Percentiles rank a stretch among this genome's conserved stretches.
These are phyloP conservation scores for Centropus unirufus DNA, from an alignment of 2,113 vertebrate species.

Conservation along the genomic window DNA sequence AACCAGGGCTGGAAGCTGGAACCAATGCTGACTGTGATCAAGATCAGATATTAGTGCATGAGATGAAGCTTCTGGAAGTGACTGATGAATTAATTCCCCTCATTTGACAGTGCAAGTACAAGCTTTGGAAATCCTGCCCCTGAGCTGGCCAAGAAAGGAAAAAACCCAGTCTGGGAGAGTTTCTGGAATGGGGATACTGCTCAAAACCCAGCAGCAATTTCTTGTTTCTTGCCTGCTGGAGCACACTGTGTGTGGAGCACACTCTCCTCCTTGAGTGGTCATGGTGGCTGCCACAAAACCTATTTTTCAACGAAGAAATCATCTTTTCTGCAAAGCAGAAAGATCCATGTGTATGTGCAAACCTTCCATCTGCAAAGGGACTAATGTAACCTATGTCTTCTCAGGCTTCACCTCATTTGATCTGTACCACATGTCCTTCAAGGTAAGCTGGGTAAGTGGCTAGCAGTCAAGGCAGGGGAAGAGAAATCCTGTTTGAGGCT, in stretches of 20 bases:
- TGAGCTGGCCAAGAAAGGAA: not conserved
- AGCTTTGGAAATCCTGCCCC: not conserved
- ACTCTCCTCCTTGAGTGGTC: not conserved
- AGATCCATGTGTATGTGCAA: not conserved
- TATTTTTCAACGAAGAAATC: constrained; percentile 25
- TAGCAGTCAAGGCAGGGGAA: constrained; percentile 28
- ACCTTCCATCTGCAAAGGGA: not conserved
- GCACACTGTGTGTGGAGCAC: not conserved
- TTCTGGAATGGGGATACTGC: not conserved
- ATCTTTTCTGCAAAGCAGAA: not conserved
- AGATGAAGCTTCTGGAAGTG: not conserved
- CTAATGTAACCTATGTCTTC: constrained; percentile 52
- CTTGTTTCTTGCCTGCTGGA: not conserved
- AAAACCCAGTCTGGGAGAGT: not conserved
- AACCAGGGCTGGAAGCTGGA: not conserved
- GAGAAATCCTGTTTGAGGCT: constrained; percentile 60
- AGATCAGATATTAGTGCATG: not conserved
- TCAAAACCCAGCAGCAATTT: not conserved
- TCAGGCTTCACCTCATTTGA: constrained; percentile 62
- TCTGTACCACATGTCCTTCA: constrained; percentile 42
- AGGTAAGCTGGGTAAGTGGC: constrained; percentile 70
- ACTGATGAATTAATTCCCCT: not conserved
- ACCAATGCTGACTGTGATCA: not conserved
- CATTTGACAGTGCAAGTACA: not conserved
- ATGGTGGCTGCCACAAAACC: not conserved